Conservation (phyloP, 2,797 vertebrate genomes). For the Gallinago solitaria region DNA sequence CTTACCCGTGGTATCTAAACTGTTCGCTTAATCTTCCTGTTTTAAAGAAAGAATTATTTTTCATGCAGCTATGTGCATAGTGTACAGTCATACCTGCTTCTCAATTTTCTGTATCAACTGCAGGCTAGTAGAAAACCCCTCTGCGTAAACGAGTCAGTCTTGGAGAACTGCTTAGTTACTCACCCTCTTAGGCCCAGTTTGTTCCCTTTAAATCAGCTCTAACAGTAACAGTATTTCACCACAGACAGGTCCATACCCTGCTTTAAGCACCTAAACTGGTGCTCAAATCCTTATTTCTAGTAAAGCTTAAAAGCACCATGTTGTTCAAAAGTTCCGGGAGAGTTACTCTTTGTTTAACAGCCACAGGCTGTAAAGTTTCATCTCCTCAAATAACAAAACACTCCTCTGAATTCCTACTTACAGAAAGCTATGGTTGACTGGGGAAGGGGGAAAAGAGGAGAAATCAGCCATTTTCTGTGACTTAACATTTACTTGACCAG, state of each 20-base stretch:
- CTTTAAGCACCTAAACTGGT: background rate
- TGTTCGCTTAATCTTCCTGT: background rate
- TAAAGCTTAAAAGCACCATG: accelerated
- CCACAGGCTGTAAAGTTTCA: background rate
- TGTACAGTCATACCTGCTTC: background rate
- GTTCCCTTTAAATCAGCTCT: background rate
- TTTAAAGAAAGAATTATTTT: background rate
- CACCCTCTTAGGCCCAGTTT: background rate
- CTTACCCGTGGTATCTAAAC: background rate
- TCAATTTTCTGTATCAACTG: background rate
- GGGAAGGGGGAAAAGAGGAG: background rate
- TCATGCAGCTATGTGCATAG: background rate
- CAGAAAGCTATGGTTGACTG: background rate
- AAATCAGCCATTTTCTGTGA: background rate
- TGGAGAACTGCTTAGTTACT: background rate
- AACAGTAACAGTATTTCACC: background rate
- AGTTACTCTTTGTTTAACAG: background rate
- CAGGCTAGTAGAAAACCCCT: background rate
- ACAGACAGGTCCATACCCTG: background rate
- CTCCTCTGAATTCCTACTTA: background rate
- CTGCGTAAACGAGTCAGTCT: background rate
- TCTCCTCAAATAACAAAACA: background rate
- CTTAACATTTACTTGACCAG: background rate
- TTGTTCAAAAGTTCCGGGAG: background rate
- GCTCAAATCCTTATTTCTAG: background rate